Evolutionary conservation across 2,113 vertebrate species (phyloP), one percentile per base, ranked within the genome.

Genomic region (Scartelaos histophorus): DNA sequence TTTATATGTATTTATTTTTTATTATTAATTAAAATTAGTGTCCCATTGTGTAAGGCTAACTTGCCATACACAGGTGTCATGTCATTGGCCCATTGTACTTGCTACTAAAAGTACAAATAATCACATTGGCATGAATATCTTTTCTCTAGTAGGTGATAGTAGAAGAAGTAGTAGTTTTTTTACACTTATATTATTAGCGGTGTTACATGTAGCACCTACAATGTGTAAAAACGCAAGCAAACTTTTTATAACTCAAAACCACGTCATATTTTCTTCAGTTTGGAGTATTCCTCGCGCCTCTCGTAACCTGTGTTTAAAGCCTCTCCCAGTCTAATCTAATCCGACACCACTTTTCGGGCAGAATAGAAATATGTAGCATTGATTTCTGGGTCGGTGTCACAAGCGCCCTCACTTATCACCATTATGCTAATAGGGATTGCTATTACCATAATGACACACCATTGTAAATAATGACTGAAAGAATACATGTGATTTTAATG

Each of bases 401-500:
- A 82, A 81, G 71, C 68, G 60, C 51, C 73, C 69, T 76, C 67
- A 81, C 82, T 83, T 88, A 86, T 90, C 82, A 77, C 76, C 75
- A 74, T 89, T 81, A 86, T 90, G 78, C 76, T 84, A 90, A 88
- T 74, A 80, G 70, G 65, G 38, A 61, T 66, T 0, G 0, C 70
- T 66, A 82, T 87, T 79, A 78, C 45, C 82, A 78, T 91, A 87
- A 87, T 81, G 68, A 77, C 62, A 58, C 70, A 54, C 78, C 69
- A 82, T 87, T 83, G 88, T 80, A 79, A 84, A 84, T 81, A 79
- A 85, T 83, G 69, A 79, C 83, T 79, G 65, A 76, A 82, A 70
- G 66, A 82, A 82, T 79, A 74, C 61, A 53, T 73, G 79, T 75
- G 67, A 79, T 82, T 87, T 83, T 75, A 78, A 81, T 82, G 74